phyloP scores from a whole-genome alignment of 2,888 invertebrate species.

The Chironomus riparius region DNA sequence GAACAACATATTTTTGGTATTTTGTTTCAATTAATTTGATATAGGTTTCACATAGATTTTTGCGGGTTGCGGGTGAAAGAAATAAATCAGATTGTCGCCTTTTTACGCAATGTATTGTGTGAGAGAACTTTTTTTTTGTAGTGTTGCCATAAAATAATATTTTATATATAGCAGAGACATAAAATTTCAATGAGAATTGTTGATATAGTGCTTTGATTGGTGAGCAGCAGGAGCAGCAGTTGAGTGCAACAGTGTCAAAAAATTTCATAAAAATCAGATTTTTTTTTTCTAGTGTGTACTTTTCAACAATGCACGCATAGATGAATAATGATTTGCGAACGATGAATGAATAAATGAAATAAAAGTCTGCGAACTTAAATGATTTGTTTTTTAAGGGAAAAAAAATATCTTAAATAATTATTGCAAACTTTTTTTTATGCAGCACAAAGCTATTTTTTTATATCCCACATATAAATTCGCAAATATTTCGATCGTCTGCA shows the following conservation, averaged over 20 bases:
- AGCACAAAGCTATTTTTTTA: too few species aligned
- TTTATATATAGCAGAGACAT: not conserved
- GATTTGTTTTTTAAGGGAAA: not conserved
- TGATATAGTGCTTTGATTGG: conserved; percentile 2
- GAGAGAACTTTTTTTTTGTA: not conserved
- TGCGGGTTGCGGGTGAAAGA: conserved; percentile 11
- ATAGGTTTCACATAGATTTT: conserved; percentile 1
- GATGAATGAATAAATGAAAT: not conserved
- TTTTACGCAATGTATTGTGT: not conserved
- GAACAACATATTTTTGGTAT: not conserved
- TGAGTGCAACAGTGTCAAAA: conserved; percentile 1
- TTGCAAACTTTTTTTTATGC: not conserved
- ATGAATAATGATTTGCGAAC: not conserved
- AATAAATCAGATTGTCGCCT: conserved; percentile 21
- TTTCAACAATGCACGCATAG: not conserved
- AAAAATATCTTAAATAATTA: not conserved
- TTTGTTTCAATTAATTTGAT: conserved; percentile 12
- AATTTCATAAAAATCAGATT: not conserved
- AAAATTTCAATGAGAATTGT: conserved; percentile 6
- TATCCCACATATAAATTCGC: too few species aligned
- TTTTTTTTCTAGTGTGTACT: not conserved
- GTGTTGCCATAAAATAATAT: not conserved
- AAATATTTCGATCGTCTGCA: too few species aligned
- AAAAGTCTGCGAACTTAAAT: not conserved
- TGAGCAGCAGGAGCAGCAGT: not conserved